These are phyloP conservation scores for Drosophila albomicans DNA, from an alignment of 1,140 invertebrate genomes.

Conservation along the genomic window DNA sequence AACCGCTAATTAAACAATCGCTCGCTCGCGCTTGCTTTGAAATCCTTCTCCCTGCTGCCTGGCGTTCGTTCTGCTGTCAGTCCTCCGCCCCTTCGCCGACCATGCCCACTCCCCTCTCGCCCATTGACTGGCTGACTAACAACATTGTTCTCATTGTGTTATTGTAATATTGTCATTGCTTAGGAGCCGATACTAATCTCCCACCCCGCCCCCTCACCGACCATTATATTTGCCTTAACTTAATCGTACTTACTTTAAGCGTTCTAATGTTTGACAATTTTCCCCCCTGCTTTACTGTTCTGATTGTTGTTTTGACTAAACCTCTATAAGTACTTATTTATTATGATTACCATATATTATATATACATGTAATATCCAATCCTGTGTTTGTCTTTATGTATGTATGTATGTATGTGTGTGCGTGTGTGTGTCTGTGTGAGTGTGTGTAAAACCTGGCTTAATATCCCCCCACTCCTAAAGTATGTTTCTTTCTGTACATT, in stretches of 20 bases:
- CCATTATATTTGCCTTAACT: constrained; percentile 13
- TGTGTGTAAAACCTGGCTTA: constrained; percentile 45
- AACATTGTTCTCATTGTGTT: constrained; percentile 60
- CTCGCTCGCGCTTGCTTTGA: constrained; percentile 63
- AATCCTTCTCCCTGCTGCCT: constrained; percentile 18
- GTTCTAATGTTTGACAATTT: constrained; percentile 63
- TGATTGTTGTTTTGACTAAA: constrained; percentile 59
- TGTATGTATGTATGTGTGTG: constrained; percentile 50
- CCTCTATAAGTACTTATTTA: constrained; percentile 54
- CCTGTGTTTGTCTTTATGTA: constrained; percentile 57
- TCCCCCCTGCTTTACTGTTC: constrained; percentile 46
- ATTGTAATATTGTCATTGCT: constrained; percentile 79
- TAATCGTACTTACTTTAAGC: constrained; percentile 53
- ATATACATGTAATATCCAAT: constrained; percentile 19
- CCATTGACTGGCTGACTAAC: constrained; percentile 52
- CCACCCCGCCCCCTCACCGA: not conserved
- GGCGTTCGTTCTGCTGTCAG: constrained; percentile 48
- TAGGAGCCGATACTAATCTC: constrained; percentile 51
- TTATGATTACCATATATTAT: constrained; percentile 51
- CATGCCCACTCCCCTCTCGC: not conserved
- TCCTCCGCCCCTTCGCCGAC: constrained; percentile 22
- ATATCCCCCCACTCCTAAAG: constrained; percentile 14
- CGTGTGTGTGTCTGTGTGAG: constrained; percentile 45
- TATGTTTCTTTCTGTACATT: constrained; percentile 57
- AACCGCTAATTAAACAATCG: constrained; percentile 50